These are phyloP conservation scores for Genyomyrus donnyi DNA, from an alignment of 2,113 vertebrate species.

Conservation along the genomic window DNA sequence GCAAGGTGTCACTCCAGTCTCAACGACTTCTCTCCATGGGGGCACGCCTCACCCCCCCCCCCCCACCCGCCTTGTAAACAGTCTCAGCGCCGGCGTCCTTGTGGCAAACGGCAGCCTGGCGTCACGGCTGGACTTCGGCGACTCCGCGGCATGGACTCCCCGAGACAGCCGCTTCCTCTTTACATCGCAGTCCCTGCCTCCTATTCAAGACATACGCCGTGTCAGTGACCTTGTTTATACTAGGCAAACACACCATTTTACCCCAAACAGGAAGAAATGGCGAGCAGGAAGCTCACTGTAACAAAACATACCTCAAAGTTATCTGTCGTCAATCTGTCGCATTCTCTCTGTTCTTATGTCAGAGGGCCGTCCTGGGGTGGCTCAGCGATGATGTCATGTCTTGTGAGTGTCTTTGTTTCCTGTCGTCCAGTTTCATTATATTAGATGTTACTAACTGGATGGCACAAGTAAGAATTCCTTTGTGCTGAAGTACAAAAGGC, in stretches of 20 bases:
- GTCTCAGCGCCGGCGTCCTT: neutral
- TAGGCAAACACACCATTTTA: neutral
- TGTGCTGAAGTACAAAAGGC: neutral
- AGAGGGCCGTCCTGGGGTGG: neutral
- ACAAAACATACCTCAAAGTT: neutral
- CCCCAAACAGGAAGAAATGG: neutral
- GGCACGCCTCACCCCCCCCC: neutral
- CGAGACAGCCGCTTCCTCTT: neutral
- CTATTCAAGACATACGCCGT: neutral
- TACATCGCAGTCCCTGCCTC: neutral
- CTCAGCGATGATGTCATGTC: neutral
- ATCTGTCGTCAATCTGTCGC: neutral
- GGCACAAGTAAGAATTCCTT: neutral
- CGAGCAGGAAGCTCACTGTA: neutral
- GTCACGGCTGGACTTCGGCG: neutral
- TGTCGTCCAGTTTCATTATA: neutral
- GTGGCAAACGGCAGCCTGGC: neutral
- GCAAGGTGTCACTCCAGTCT: neutral
- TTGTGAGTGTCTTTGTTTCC: neutral
- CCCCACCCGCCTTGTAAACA: neutral
- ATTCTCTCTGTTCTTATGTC: neutral
- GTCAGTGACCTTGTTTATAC: neutral
- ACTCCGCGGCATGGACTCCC: neutral
- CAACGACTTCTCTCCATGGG: neutral
- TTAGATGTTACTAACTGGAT: neutral